These are phyloP conservation scores for Dermatemys mawii DNA, from an alignment of 2,113 vertebrate species.

Conservation along the genomic window DNA sequence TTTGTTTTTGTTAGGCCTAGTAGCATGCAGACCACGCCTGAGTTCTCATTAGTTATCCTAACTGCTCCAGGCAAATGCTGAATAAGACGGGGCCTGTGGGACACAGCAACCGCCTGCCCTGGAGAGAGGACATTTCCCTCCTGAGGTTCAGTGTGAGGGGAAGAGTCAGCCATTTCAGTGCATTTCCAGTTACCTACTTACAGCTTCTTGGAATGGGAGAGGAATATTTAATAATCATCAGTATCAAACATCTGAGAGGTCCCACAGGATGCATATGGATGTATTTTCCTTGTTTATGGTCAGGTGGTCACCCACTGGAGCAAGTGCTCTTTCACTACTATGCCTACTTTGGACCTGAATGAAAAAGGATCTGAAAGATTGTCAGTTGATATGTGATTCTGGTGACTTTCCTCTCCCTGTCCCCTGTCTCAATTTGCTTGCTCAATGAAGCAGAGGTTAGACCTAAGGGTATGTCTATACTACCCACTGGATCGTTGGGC, in stretches of 20 bases:
- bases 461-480: too few relatives aligned
- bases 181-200: not conserved
- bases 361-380: not conserved
- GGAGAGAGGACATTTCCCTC: not conserved
- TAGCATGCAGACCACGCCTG: too few relatives aligned
- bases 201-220: not conserved
- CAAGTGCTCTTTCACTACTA: not conserved
- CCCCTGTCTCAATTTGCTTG: not conserved
- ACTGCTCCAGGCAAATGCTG: not conserved
- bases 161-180: not conserved
- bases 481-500: too few relatives aligned
- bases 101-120: not conserved
- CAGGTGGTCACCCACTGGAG: not conserved
- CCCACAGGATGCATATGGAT: not conserved
- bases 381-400: not conserved
- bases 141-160: not conserved
- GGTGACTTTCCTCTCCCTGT: not conserved
- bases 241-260: not conserved
- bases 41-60: not conserved
- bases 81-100: not conserved
- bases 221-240: not conserved
- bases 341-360: not conserved
- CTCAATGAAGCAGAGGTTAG: too few relatives aligned
- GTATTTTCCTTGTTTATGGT: not conserved
- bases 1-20: too few relatives aligned